Base-by-base conservation (phyloP, 1,140 invertebrate genomes). In the Megalonaias nervosa region DNA sequence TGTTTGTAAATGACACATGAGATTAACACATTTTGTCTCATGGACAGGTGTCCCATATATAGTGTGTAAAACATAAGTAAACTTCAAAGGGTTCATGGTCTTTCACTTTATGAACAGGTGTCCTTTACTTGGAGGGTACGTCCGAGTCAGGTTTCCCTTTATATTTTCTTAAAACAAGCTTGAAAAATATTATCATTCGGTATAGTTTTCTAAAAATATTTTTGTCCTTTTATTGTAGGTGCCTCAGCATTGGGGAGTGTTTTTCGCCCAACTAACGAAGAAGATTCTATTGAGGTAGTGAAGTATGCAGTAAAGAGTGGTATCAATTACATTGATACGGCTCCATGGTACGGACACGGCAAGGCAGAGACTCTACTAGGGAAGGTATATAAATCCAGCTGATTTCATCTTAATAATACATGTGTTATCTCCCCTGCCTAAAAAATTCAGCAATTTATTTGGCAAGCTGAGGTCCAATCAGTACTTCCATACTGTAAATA, bases 281-380 rank as follows among this genome's bases (percentile, higher is more conserved):
- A 92, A 21, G 93, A 95, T 88, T 94, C 93, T 26, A 93, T 95
- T 71, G 87, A 93, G 67, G 93, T 95, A 0, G 92, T 98, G 59
- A 91, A 93, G 62, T 91, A 94, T 81, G 94, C 94, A 9, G 89
- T 98, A 21, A 94, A 93, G 86, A 91, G 90, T 57, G 97, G 97
- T 2, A 93, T 98, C 23, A 98, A 98, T 92, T 97, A 96, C 81
- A 94, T 98, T 69, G 97, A 98, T 88, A 97, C 96, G 0, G 95
- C 94, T 2, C 96, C 96, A 0, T 98, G 94, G 93, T 98, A 98
- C 89, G 97, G 97, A 0, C 86, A 92, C 64, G 92, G 92, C n/a
- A 88, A 91, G 79, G 92, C 91, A 61, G 97, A 98, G 91, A 92
- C 91, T 81, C 90, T 95, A 48, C 90, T 98, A 15, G 97, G 97